These are phyloP conservation scores for Euglossa dilemma DNA, from an alignment of 1,140 invertebrate species.

Conservation along the genomic window DNA sequence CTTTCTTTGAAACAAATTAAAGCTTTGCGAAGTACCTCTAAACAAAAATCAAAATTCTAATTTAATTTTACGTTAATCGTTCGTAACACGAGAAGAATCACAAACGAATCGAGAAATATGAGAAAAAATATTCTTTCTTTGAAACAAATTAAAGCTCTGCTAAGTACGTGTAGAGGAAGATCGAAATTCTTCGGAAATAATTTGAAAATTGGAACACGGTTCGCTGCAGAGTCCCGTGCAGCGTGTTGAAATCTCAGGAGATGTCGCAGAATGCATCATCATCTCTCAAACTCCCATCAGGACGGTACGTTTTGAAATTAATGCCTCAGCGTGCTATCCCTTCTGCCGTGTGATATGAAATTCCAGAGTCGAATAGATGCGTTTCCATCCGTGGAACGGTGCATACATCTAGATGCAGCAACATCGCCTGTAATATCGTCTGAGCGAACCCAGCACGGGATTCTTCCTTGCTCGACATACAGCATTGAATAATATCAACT, in stretches of 20 bases:
- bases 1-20: too few relatives aligned
- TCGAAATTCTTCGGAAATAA: not conserved
- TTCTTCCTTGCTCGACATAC: conserved; percentile 23
- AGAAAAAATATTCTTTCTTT: too few relatives aligned
- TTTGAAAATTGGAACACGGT: not conserved
- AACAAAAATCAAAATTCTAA: too few relatives aligned
- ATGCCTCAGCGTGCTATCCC: conserved; percentile 29
- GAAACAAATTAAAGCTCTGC: too few relatives aligned
- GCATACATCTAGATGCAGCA: conserved; percentile 25
- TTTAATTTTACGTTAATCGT: too few relatives aligned
- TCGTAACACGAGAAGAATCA: too few relatives aligned
- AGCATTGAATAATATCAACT: conserved; percentile 37
- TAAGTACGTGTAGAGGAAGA: not conserved
- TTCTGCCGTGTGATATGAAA: conserved; percentile 60
- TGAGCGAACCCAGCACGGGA: conserved; percentile 18
- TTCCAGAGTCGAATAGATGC: conserved; percentile 58
- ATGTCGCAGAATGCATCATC: conserved; percentile 46
- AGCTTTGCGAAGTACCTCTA: too few relatives aligned
- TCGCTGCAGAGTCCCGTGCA: not conserved
- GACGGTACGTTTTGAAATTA: conserved; percentile 48
- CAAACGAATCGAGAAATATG: too few relatives aligned
- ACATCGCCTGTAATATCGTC: conserved; percentile 45
- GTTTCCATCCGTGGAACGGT: conserved; percentile 28
- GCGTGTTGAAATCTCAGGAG: not conserved
- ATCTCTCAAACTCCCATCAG: conserved; percentile 51